phyloP scores from a whole-genome alignment of 1,140 invertebrate species.

The Drosophila cardini region DNA sequence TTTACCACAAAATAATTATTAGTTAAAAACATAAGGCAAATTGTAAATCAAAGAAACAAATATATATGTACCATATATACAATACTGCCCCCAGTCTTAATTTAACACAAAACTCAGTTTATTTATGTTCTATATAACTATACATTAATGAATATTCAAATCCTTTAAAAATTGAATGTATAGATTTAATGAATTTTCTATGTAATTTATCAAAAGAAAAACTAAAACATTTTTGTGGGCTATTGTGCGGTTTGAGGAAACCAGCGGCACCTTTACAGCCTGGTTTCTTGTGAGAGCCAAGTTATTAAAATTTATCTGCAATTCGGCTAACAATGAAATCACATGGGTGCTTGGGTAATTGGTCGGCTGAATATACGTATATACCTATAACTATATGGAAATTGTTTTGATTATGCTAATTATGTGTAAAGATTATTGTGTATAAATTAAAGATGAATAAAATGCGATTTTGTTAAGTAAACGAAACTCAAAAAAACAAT shows the following conservation, averaged over 20 bases:
- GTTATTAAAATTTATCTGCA: slow-evolving; percentile 1
- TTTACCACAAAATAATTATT: slow-evolving; percentile 13
- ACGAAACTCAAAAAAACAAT: not conserved
- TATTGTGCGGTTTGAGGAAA: slow-evolving; percentile 31
- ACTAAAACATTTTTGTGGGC: not conserved
- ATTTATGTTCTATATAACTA: slow-evolving; percentile 27
- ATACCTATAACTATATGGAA: too few relatives aligned
- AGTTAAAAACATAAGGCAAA: slow-evolving; percentile 28
- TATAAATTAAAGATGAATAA: slow-evolving; percentile 66
- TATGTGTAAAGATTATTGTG: slow-evolving; percentile 67
- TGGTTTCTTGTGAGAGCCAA: slow-evolving; percentile 24
- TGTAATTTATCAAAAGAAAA: slow-evolving; percentile 44
- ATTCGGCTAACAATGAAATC: slow-evolving; percentile 42
- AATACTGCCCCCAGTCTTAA: slow-evolving; percentile 63
- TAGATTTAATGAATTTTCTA: slow-evolving; percentile 49
- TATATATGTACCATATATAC: slow-evolving; percentile 32
- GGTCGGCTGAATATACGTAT: slow-evolving; percentile 41
- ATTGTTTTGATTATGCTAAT: slow-evolving; percentile 66
- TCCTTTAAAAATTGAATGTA: not conserved
- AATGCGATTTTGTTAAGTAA: slow-evolving; percentile 69
- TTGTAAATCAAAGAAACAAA: slow-evolving; percentile 20
- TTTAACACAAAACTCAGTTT: slow-evolving; percentile 50
- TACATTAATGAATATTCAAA: slow-evolving; percentile 18
- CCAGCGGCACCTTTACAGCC: slow-evolving; percentile 70
- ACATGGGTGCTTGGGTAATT: slow-evolving; percentile 58